phyloP scores from a whole-genome alignment of 2,797 vertebrate genomes.

The Eptatretus atami region DNA sequence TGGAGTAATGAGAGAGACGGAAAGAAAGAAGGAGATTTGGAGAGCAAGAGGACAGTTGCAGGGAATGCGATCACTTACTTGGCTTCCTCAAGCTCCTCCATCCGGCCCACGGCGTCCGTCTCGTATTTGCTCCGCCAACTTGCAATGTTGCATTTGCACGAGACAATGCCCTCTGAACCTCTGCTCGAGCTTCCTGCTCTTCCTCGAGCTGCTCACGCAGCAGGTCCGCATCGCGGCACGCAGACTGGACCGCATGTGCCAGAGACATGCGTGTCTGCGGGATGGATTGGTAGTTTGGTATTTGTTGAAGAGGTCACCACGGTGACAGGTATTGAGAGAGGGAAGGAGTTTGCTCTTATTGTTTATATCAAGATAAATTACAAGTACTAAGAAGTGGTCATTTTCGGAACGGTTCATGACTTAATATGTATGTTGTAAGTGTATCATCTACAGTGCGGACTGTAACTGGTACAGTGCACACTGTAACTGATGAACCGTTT shows the following conservation, averaged over 20 bases:
- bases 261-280: slow-evolving; percentile 27
- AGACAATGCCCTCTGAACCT: slow-evolving; percentile 21
- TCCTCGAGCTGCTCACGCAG: slow-evolving; percentile 25
- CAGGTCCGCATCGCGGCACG: slow-evolving; percentile 36
- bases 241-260: slow-evolving; percentile 30
- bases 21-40: too few relatives aligned
- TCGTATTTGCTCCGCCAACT: slow-evolving; percentile 29
- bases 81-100: slow-evolving; percentile 21
- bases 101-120: slow-evolving; percentile 21
- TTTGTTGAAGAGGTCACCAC: background rate
- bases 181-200: slow-evolving; percentile 20
- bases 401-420: too few relatives aligned
- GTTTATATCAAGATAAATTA: too few relatives aligned
- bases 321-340: background rate
- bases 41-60: too few relatives aligned
- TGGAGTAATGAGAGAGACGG: too few relatives aligned
- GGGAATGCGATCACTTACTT: slow-evolving; percentile 13
- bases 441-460: too few relatives aligned
- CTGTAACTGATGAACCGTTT: too few relatives aligned
- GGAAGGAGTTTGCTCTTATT: background rate
- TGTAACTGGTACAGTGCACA: too few relatives aligned
- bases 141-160: slow-evolving; percentile 22
- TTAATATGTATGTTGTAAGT: too few relatives aligned
- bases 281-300: background rate
- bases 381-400: too few relatives aligned